phyloP scores from a whole-genome alignment of 2,797 vertebrate species.

The Octomys mimax region DNA sequence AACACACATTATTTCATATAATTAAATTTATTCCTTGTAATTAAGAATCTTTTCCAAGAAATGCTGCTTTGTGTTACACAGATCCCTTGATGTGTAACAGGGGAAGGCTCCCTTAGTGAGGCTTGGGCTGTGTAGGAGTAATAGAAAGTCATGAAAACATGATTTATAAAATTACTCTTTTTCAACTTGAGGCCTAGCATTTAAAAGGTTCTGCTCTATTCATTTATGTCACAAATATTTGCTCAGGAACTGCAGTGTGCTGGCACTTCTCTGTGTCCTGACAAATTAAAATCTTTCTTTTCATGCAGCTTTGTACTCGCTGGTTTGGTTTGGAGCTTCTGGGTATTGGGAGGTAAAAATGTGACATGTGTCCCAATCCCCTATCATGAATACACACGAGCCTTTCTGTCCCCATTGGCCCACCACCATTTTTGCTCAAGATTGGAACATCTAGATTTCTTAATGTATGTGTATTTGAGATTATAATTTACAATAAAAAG shows the following conservation, averaged over 20 bases:
- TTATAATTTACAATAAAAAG: conserved; percentile 51
- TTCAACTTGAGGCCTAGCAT: background rate
- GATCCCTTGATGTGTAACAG: background rate
- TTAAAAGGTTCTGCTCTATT: conserved; percentile 3
- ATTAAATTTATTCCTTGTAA: background rate
- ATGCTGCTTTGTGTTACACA: background rate
- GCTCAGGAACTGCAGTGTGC: background rate
- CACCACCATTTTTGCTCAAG: background rate
- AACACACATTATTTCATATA: background rate
- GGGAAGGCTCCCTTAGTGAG: background rate
- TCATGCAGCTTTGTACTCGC: background rate
- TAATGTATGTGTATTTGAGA: background rate
- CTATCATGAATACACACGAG: background rate
- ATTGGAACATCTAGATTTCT: background rate
- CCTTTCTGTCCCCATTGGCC: background rate
- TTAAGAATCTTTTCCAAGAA: background rate
- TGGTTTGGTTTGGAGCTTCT: background rate
- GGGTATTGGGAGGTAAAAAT: background rate
- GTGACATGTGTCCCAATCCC: background rate
- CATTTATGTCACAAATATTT: conserved; percentile 39
- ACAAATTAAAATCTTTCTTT: conserved; percentile 45
- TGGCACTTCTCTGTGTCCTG: background rate
- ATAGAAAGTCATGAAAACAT: conserved; percentile 42
- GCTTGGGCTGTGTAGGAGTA: background rate
- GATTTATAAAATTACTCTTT: conserved; percentile 1